Percentiles rank a stretch among this genome's conserved stretches.
Evolutionary conservation across 2,888 invertebrate species (phyloP).

Genomic region (Coelogynopora nodosa): DNA sequence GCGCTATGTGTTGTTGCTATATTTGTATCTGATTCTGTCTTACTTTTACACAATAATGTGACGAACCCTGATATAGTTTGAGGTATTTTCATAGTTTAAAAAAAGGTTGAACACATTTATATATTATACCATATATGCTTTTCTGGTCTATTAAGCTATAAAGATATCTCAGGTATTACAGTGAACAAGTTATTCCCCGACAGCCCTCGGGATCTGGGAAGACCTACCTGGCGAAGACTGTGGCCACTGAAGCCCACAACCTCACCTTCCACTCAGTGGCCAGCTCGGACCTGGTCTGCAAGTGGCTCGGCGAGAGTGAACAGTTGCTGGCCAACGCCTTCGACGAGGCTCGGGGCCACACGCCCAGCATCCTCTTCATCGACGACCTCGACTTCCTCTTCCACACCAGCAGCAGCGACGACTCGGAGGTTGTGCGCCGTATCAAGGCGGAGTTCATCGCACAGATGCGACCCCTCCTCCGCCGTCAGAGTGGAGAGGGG

Average conservation of each 20-base stretch:
- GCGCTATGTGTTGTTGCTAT: too few species aligned
- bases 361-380: conserved; percentile 97
- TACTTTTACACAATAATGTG: too few species aligned
- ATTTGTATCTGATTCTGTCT: too few species aligned
- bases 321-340: conserved; percentile 84
- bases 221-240: conserved; percentile 96
- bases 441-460: conserved; percentile 99
- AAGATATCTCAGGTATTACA: too few species aligned
- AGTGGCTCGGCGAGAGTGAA: conserved; percentile 99
- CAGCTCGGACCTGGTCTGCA: conserved; percentile 93
- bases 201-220: conserved; percentile 98
- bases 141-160: too few species aligned
- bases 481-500: too few species aligned
- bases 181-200: too few species aligned
- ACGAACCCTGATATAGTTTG: too few species aligned
- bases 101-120: too few species aligned
- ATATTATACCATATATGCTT: too few species aligned
- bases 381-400: conserved; percentile 94
- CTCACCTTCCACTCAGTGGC: conserved; percentile 98
- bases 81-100: too few species aligned
- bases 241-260: conserved; percentile 98
- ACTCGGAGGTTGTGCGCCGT: conserved; percentile 91
- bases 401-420: conserved; percentile 92
- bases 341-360: conserved; percentile 81
- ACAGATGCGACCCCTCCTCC: conserved; percentile 98